phyloP scores from a whole-genome alignment of 1,140 invertebrate species.

The Philopotamus ludificatus region DNA sequence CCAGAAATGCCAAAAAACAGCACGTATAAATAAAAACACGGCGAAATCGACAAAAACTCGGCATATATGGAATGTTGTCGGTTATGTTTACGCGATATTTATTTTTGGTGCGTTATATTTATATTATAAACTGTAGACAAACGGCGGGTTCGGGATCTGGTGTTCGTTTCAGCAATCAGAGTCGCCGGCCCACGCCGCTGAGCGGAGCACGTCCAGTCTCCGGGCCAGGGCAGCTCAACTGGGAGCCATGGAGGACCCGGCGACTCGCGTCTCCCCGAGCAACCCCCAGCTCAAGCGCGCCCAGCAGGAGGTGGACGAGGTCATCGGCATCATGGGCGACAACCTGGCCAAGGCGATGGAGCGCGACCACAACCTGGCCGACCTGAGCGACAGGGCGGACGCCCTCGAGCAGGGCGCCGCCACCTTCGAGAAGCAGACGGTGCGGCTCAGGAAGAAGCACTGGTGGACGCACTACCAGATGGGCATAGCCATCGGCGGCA shows the following conservation, averaged over 20 bases:
- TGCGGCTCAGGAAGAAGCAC: conserved; percentile 89
- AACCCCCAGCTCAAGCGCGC: conserved; percentile 62
- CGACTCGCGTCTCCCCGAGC: background rate
- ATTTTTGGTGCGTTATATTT: no score
- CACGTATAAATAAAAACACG: no score
- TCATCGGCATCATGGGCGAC: conserved; percentile 90
- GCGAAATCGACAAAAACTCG: no score
- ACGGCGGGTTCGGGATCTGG: background rate
- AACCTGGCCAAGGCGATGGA: conserved; percentile 96
- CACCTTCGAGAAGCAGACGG: conserved; percentile 68
- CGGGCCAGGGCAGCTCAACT: background rate
- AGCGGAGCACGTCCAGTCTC: background rate
- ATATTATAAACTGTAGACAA: no score
- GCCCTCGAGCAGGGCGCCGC: conserved; percentile 82
- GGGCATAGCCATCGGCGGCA: conserved; percentile 82
- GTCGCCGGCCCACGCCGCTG: background rate
- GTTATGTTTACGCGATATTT: no score
- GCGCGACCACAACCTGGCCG: conserved; percentile 89
- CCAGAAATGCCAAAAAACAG: no score
- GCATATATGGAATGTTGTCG: no score
- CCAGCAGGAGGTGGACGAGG: conserved; percentile 89
- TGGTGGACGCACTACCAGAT: conserved; percentile 96
- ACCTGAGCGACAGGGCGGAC: conserved; percentile 88
- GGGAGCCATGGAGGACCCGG: background rate
- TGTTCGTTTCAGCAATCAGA: background rate